phyloP scores from a whole-genome alignment of 1,140 invertebrate species.

The Polypedilum pembai region DNA sequence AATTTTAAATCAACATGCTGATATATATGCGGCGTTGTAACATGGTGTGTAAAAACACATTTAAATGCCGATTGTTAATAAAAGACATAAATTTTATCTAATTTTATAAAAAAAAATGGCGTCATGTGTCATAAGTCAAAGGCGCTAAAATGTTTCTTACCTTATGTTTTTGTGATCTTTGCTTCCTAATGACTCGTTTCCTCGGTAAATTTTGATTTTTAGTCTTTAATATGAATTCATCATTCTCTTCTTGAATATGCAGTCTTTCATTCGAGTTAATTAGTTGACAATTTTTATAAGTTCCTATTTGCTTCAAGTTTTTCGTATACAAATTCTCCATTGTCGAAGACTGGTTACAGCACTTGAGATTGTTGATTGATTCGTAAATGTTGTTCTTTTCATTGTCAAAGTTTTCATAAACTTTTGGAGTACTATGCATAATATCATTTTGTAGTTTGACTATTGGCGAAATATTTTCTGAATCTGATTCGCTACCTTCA shows the following conservation, averaged over 20 bases:
- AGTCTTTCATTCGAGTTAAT: neutral
- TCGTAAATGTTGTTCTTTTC: neutral
- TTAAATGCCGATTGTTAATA: neutral
- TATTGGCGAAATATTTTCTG: neutral
- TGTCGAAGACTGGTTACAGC: neutral
- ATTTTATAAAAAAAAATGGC: neutral
- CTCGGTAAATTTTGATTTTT: neutral
- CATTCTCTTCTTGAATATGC: neutral
- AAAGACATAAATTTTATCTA: neutral
- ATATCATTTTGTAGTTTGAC: constrained; percentile 10
- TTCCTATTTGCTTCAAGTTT: neutral
- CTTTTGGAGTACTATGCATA: neutral
- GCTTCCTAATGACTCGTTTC: neutral
- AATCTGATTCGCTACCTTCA: constrained; percentile 39
- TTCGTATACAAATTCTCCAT: neutral
- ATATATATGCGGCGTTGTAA: no score
- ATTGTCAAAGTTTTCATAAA: neutral
- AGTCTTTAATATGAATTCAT: neutral
- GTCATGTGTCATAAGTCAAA: neutral
- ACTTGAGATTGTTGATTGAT: constrained; percentile 22
- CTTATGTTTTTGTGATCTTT: neutral
- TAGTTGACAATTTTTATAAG: neutral
- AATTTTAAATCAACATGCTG: neutral
- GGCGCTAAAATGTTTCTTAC: neutral
- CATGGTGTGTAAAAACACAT: no score